phyloP scores from a whole-genome alignment of 30 jellyfish, hydroid and myxozoan species.

The Hydractinia symbiolongicarpus region DNA sequence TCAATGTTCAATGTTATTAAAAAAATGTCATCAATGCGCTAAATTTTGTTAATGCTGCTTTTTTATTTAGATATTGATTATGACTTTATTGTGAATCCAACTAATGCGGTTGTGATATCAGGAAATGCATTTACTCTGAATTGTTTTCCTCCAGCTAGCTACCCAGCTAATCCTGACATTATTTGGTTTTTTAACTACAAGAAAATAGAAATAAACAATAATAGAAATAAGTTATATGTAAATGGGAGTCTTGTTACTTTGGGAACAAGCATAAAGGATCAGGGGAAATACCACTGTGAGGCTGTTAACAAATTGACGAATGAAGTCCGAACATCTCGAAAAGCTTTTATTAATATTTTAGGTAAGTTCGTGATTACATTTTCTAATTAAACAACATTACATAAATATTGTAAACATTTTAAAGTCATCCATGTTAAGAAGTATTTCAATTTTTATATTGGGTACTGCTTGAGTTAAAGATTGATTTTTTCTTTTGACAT shows the following conservation, averaged over 20 bases:
- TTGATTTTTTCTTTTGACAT: too few relatives aligned
- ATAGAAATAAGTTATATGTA: background rate
- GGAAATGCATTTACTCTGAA: constrained; percentile 4
- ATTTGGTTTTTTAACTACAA: constrained; percentile 3
- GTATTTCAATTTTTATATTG: too few relatives aligned
- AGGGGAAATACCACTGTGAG: constrained; percentile 9
- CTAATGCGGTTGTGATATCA: background rate
- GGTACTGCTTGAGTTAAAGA: too few relatives aligned
- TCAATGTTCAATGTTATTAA: too few relatives aligned
- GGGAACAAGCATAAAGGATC: background rate
- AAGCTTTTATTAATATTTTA: constrained; percentile 3
- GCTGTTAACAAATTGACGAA: constrained; percentile 10
- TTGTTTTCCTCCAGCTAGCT: constrained; percentile 19
- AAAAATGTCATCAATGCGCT: too few relatives aligned
- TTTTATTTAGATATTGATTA: constrained; percentile 12
- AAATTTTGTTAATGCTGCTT: too few relatives aligned
- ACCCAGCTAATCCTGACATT: background rate
- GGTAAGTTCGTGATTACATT: background rate
- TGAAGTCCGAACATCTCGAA: constrained; percentile 11
- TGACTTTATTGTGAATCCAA: constrained; percentile 13
- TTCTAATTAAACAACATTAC: too few relatives aligned
- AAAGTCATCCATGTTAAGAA: too few relatives aligned
- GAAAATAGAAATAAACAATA: background rate
- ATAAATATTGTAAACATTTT: too few relatives aligned
- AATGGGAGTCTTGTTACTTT: background rate